These are phyloP conservation scores for Eriocheir sinensis DNA, from an alignment of 1,140 invertebrate species.

Conservation along the genomic window DNA sequence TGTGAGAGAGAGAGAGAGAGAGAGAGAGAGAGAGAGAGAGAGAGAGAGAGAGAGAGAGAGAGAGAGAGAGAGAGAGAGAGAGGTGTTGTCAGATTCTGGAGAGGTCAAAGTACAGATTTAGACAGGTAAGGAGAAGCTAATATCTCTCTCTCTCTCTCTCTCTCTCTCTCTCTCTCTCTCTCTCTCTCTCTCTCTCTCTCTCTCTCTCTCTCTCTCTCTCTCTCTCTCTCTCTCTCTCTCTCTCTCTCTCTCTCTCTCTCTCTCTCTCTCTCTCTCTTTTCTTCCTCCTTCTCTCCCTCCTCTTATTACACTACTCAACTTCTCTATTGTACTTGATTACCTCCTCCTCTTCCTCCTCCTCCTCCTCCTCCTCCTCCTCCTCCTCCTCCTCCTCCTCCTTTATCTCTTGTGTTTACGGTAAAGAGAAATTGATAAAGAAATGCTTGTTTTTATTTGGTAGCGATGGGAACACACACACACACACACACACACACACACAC, in stretches of 20 bases:
- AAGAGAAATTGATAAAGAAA: no score
- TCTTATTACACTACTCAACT: neutral
- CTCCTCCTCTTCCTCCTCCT: neutral
- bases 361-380: no score
- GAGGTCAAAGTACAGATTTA: neutral
- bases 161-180: neutral
- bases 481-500: no score
- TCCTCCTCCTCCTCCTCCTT: no score
- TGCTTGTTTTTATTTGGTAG: no score
- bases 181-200: neutral
- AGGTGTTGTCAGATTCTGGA: neutral
- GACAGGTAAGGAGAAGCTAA: neutral
- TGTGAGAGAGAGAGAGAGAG: neutral
- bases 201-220: neutral
- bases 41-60: constrained; percentile 11
- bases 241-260: neutral
- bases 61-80: constrained; percentile 15
- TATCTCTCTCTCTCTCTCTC: constrained; percentile 14
- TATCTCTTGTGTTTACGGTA: no score
- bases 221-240: constrained; percentile 22
- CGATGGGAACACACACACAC: no score
- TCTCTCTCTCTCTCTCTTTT: neutral
- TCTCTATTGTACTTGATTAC: constrained; percentile 24
- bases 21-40: neutral
- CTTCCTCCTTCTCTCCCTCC: neutral